Evolutionary conservation across 2,797 vertebrate species (phyloP).

Genomic region (Mormyrus proboscirostris): DNA sequence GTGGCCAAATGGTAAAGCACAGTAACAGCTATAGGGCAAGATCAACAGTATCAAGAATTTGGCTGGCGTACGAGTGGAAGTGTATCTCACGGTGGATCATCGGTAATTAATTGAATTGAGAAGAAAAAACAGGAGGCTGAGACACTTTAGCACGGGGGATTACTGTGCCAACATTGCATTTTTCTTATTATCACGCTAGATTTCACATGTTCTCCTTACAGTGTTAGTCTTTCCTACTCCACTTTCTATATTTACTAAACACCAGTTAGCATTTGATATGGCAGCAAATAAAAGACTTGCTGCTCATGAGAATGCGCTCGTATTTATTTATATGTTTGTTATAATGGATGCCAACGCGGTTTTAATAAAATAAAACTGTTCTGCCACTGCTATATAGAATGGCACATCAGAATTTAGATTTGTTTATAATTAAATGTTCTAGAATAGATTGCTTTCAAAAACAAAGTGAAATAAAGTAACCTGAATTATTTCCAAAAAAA

Average conservation of each 20-base stretch:
- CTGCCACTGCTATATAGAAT: not conserved
- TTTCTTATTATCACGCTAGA: not conserved
- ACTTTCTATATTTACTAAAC: slow-evolving; percentile 1
- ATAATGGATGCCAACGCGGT: not conserved
- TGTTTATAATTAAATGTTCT: not conserved
- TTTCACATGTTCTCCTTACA: not conserved
- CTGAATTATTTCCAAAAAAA: not conserved
- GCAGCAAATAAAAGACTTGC: not conserved
- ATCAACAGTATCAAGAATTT: not conserved
- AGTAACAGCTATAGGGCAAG: not conserved
- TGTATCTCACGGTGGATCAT: not conserved
- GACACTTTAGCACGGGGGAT: not conserved
- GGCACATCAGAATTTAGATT: not conserved
- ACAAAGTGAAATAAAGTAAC: not conserved
- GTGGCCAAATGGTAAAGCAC: not conserved
- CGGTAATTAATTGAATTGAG: slow-evolving; percentile 2
- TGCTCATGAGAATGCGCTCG: not conserved
- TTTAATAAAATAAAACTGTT: not conserved
- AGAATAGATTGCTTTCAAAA: not conserved
- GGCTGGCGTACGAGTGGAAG: not conserved
- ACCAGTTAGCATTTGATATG: not conserved
- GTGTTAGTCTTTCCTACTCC: not conserved
- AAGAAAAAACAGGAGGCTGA: not conserved
- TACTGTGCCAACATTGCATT: not conserved
- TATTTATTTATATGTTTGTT: not conserved